Evolutionary conservation across 2,888 invertebrate genomes (phyloP), one percentile per base, ranked within the genome.

Genomic region (Lasioglossum zephyrum): DNA sequence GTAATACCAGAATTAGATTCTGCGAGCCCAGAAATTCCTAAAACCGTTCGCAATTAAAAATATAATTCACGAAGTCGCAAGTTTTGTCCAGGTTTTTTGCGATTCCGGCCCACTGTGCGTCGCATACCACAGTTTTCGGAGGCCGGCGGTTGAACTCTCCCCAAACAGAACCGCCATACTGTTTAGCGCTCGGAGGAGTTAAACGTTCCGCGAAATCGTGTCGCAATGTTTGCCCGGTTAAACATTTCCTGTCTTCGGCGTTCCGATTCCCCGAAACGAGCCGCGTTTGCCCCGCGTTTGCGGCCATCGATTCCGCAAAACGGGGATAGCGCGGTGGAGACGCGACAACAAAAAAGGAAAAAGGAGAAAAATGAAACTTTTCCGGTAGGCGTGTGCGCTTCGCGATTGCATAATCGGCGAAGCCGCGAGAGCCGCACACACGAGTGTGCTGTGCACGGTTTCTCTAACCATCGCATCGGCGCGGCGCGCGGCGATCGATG

Each of bases 281-380:
- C 18, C 36, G 8, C 3, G 6, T 31, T 31, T 22, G 26, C 47
- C 41, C 63, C 18, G 44, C 0, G 39, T 26, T 31, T 31, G 31
- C 63, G 22, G 39, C 26, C 80, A 73, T 83, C 84, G 88, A 90
- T 88, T 88, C 82, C 74, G 76, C 77, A 86, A 91, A 66, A 22
- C 31, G 18, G 36, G 18, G 36, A 4, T 6, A 26, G 60, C 11
- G 57, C n/a, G n/a, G 5, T 13, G 60, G 60, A 13, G 26, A 31
- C 8, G 6, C 13, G 16, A 16, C 18, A 16, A 66, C 5, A 66
- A 6, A 6, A 5, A 63, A 16, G 36, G 18, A 66, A 36, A 13
- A 2, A 31, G 31, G 31, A 31, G 16, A 66, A 36, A 92, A 91
- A 91, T 86, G 84, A 84, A 92, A 91, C 89, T 92, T 92, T 91